Evolutionary conservation across 2,113 vertebrate genomes (phyloP), one percentile per base, ranked within the genome.

Genomic region (Triplophysa tibetana): DNA sequence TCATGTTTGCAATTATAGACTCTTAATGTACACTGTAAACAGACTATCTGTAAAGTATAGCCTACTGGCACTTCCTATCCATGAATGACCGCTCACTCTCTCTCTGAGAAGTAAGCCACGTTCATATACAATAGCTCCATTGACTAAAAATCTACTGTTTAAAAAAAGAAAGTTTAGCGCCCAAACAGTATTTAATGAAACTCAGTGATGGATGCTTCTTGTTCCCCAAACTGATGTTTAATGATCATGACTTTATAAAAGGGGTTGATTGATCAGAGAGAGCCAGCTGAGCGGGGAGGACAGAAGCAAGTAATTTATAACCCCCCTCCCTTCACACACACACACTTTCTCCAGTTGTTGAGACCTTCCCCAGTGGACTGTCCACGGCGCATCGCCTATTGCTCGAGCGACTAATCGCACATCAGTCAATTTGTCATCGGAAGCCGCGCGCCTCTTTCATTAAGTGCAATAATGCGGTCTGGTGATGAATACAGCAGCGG

Each of bases 371-470:
- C 61, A 11, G 79, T 68, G 76, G 86, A 87, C 83, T 87, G 84
- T 90, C 91, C 89, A 85, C 63, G 84, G 77, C 85, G 88, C 92
- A 87, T 93, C 91, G 87, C 87, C 88, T 85, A 82, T 80, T 81
- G 54, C 92, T 93, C 91, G 93, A 90, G 91, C 88, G 88, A 91
- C 93, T 95, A 96, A 96, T 96, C 95, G 91, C 93, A 89, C 91
- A 92, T 92, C 91, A 94, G 93, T 96, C 95, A 94, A 92, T 94
- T 93, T 97, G 94, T 97, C 96, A 96, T 93, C 91, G 88, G 62
- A 64, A 92, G 86, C 92, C 89, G 91, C 86, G 90, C 91, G 89
- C 92, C 93, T 95, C 94, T 92, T 89, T 96, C 96, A 95, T 95
- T 95, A 97, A 94, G 93, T 93, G 92, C 88, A 93, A 94, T 96